phyloP scores from a whole-genome alignment of 1,140 invertebrate species.

The Lepidurus apus region DNA sequence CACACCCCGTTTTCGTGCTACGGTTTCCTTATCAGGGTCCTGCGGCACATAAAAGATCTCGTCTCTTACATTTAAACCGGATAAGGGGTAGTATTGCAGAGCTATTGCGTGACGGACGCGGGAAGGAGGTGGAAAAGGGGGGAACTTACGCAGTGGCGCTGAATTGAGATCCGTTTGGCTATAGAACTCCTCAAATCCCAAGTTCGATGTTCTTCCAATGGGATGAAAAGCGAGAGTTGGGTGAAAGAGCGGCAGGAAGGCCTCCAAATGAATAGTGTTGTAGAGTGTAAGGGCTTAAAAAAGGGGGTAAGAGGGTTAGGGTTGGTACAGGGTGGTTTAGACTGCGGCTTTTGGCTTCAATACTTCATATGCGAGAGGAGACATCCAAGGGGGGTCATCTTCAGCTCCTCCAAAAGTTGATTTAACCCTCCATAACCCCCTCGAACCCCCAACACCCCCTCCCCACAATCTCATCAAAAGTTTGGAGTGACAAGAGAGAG shows the following conservation, averaged over 20 bases:
- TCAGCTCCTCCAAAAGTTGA: background rate
- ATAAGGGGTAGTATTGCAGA: slow-evolving; percentile 15
- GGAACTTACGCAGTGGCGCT: background rate
- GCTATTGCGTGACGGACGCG: slow-evolving; percentile 4
- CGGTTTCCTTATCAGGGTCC: slow-evolving; percentile 4
- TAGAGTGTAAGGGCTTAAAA: background rate
- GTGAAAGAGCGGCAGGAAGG: background rate
- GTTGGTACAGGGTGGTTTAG: background rate
- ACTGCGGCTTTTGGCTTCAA: background rate
- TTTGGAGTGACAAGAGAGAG: background rate
- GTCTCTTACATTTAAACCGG: slow-evolving; percentile 10
- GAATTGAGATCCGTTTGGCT: slow-evolving; percentile 10
- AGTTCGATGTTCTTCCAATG: background rate
- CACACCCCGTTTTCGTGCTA: background rate
- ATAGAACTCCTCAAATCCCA: background rate
- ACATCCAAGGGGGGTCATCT: background rate
- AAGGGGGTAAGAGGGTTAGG: background rate
- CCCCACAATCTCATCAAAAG: slow-evolving; percentile 21
- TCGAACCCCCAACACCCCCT: background rate
- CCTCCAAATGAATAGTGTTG: background rate
- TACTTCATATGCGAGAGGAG: background rate
- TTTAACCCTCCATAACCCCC: slow-evolving; percentile 13
- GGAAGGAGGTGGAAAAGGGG: slow-evolving; percentile 7
- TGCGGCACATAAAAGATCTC: background rate
- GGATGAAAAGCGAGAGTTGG: background rate